Base-by-base conservation (phyloP, 1,140 invertebrate species). In the Drosophila leontia region DNA sequence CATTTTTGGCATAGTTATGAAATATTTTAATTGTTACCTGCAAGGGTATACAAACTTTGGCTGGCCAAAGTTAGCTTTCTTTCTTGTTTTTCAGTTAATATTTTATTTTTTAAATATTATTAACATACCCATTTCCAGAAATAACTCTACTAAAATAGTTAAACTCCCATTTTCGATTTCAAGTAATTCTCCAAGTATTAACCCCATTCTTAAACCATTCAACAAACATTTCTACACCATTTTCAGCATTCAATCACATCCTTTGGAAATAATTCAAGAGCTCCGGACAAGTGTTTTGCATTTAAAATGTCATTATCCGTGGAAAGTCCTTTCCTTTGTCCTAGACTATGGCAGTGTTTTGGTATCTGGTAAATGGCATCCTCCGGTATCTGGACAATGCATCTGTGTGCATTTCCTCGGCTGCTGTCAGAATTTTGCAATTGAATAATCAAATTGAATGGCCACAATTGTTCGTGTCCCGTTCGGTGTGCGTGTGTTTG, bases 401-500 rank as follows among this genome's bases (percentile, higher is more conserved):
- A 88, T 87, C 76, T 87, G 59, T 53, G 59, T 59, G 71, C 76
- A 63, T 71, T 88, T 87, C 72, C 84, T 60, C n/a, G 51, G 69
- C 74, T 59, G 77, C 80, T 88, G 84, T 90, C 80, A 59, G 61
- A 63, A 81, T 78, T 84, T 88, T 39, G 81, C 80, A 88, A 88
- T 88, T 88, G 84, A 87, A 87, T 87, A 87, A 87, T 88, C 84
- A 88, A 69, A 47, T 58, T 70, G 51, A 87, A 80, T 84, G 78
- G 57, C 47, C 50, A 83, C 81, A 82, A 72, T 72, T 58, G 53
- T 75, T 41, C 17, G 47, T 23, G 37, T 63, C 35, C 44, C n/a
- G 63, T 26, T n/a, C 34, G 4, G 3, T 37, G 32, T 42, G 67
- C 50, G 68, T 57, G 68, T 55, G 26, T 57, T 34, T 35, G 65